A percentile compares a stretch with the other conserved stretches of the same genome.
phyloP scores from a whole-genome alignment of 2,113 vertebrate genomes.

The Sminthopsis crassicaudata region DNA sequence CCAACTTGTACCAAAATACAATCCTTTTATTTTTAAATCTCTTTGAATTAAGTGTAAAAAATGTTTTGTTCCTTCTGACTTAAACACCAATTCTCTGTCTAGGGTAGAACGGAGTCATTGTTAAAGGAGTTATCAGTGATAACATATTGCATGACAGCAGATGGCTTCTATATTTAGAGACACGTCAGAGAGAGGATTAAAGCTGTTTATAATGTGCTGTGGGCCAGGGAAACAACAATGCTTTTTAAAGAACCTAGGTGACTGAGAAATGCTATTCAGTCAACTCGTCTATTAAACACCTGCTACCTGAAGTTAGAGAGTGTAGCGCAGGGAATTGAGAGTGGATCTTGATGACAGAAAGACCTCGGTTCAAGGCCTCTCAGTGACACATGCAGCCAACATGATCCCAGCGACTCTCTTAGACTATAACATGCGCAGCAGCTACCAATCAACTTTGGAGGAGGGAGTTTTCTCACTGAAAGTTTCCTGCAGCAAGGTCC shows the following conservation, averaged over 20 bases:
- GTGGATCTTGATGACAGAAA: neutral
- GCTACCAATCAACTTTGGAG: neutral
- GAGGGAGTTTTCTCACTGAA: neutral
- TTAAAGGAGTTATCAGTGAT: conserved; percentile 52
- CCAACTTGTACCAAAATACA: rapidly evolving
- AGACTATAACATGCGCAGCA: neutral
- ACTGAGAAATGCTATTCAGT: neutral
- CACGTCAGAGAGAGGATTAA: conserved; percentile 50
- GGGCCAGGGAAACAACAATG: conserved; percentile 45
- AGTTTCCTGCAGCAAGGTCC: neutral
- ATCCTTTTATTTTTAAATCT: neutral
- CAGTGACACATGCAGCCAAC: neutral
- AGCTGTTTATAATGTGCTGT: conserved; percentile 42
- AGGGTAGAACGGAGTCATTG: neutral
- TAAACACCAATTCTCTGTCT: neutral
- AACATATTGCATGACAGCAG: conserved; percentile 35
- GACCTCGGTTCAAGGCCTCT: neutral
- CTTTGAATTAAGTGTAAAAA: rapidly evolving
- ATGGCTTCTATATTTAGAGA: conserved; percentile 65
- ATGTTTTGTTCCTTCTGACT: neutral
- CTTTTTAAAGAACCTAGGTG: conserved; percentile 37
- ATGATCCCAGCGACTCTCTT: neutral
- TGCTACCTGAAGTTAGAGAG: neutral
- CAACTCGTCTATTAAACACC: neutral
- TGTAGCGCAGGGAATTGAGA: neutral